Base-by-base conservation (phyloP, 1,140 invertebrate species). In the Drosophila pruinosa region DNA sequence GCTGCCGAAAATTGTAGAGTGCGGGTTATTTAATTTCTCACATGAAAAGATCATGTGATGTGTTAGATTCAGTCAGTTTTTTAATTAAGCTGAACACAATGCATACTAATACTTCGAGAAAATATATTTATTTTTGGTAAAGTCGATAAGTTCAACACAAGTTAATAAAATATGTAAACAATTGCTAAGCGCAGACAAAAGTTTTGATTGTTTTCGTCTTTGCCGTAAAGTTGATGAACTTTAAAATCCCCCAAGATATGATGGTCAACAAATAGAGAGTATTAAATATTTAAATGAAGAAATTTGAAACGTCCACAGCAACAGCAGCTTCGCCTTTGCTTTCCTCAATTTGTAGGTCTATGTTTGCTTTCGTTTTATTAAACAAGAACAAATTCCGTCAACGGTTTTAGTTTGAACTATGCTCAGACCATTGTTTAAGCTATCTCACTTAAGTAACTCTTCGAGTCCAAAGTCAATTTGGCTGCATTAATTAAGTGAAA, bases 281-380 rank as follows among this genome's bases (percentile, higher is more conserved):
- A 61, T 78, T 72, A 58, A 61, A 72, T 58, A 75, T 69, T 85
- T 75, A 56, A 61, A 75, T 72, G 54, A 79, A 71, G 52, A 58
- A 62, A 79, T 58, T n/a, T 43, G 36, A 53, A 75, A 79, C 43
- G 54, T 72, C 67, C 79, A 72, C 50, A 61, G 57, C 79, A 75
- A 59, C 8, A 21, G 8, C 22, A 50, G 2, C 17, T 39, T 24
- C 39, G 0, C 14, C 26, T 14, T 48, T 54, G 45, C 24, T 0
- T 14, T 7, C 2, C 10, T 28, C 22, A 48, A 24, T 48, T 14
- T 31, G n/a, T 50, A 15, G 22, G 7, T 24, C 26, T 17, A 31
- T 38, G 8, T 22, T 43, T 36, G n/a, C 21, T 14, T 14, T 47
- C 39, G 26, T 14, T 28, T 36, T 38, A 45, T 57, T 38, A 19